Evolutionary conservation across 2,113 vertebrate species (phyloP).

Genomic region (Catharus bicknelli): DNA sequence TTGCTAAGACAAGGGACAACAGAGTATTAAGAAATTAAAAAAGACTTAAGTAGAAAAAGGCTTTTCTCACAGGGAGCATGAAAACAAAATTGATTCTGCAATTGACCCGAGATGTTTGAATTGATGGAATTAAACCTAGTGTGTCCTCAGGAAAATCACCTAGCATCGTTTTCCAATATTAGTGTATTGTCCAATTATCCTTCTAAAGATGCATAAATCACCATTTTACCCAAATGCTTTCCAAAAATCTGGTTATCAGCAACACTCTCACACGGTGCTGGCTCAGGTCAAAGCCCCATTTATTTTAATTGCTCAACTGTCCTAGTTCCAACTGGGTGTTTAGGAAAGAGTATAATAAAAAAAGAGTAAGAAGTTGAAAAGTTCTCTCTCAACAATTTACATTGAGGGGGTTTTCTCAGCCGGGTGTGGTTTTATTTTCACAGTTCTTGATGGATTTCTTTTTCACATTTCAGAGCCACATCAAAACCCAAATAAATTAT

Average conservation of each 20-base stretch:
- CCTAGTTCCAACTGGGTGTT: not conserved
- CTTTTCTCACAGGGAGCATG: not conserved
- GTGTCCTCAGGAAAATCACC: not conserved
- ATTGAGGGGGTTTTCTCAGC: not conserved
- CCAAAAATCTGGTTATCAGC: not conserved
- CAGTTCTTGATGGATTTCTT: not conserved
- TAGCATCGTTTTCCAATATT: not conserved
- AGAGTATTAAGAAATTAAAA: not conserved
- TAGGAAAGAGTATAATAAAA: not conserved
- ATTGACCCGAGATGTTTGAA: not conserved
- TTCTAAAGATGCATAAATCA: not conserved
- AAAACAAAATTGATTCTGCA: constrained; percentile 37
- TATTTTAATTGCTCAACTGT: not conserved
- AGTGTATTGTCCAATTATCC: not conserved
- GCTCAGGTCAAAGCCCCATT: not conserved
- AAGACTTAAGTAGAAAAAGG: not conserved
- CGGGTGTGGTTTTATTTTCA: not conserved
- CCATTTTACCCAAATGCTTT: not conserved
- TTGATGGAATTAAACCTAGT: not conserved
- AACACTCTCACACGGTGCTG: not conserved
- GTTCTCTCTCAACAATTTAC: not conserved
- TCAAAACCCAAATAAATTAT: not conserved
- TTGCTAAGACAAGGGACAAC: constrained; percentile 31
- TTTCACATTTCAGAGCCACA: not conserved
- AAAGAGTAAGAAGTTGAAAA: not conserved